Evolutionary conservation across 2,888 invertebrate genomes (phyloP), one percentile per base, ranked within the genome.

Genomic region (Emesis furor): DNA sequence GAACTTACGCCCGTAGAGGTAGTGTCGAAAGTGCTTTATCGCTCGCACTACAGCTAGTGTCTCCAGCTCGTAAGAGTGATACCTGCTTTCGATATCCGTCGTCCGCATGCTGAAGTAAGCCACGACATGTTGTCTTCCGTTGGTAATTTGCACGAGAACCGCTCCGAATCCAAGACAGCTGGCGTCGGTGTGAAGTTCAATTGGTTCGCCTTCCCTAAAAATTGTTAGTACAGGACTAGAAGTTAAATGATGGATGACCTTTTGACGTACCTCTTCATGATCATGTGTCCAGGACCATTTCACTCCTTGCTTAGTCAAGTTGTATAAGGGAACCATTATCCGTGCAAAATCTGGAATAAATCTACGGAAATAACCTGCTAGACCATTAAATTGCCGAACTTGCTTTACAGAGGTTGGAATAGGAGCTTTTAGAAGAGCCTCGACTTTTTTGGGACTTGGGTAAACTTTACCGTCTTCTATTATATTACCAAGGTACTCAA

Each of bases 341-440:
- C 17, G 42, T 0, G 81, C 84, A 42, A 86, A 86, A 35, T 83
- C 69, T 2, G 84, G 83, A 1, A 86, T 59, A 32, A 83, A 86
- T 67, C 75, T 80, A 46, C 84, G 39, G 73, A 84, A 86, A 65
- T 82, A 86, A 4, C 81, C 74, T 1, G 86, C 84, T 0, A 90
- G 35, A 0, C 90, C 90, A 0, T 87, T 81, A 69, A 90, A 89
- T 35, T 91, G 91, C 1, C 90, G 62, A 0, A 90, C 1, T 24
- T 89, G 88, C 0, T 73, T 68, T 0, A 84, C 75, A 0, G 82
- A 88, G 6, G 78, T 2, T 0, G 90, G 91, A 0, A 89, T 84
- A 0, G 80, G 79, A 0, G 83, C 24, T 0, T 35, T 12, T 0
- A 81, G 76, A 0, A 91, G 59, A 0, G 89, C 88, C 0, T 82